Evolutionary conservation across 2,113 vertebrate genomes (phyloP), one percentile per base, ranked within the genome.

Genomic region (Corythornis cristatus): DNA sequence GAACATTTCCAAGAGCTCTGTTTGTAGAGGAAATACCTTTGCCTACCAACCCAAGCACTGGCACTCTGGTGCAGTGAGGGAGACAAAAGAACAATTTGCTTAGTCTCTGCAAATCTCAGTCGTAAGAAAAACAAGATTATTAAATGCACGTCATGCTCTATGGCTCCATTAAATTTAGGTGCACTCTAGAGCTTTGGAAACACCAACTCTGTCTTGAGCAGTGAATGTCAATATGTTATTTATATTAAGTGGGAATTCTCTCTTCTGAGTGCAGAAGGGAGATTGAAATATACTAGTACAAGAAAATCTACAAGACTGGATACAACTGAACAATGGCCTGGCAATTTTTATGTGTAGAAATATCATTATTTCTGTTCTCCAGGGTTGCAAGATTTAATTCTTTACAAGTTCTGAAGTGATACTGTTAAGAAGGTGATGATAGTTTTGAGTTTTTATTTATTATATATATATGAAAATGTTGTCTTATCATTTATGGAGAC

Each of bases 11-110:
- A 73, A 26, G 60, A 46, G 54, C 6, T 84, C 78, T 70, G 29
- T 77, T 90, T 65, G 51, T 31, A 11, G 66, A 53, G 89, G 70
- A 82, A 74, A 78, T 28, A 19, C n/a, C 29, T 78, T 46, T 5
- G 1, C 65, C 54, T 46, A 15, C 60, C 79, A 26, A 1, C 60
- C 14, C 0, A 0, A 46, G 70, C 48, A 50, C 16, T 23, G 6
- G 46, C 22, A 25, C 15, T 0, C 19, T 23, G 75, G 31, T 6
- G 20, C 29, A 62, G 43, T 13, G 45, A 50, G 2, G 5, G 54
- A 76, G 23, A 60, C 40, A 18, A 51, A 81, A 15, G 35, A 56
- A 65, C 15, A 40, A 87, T 20, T 29, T 33, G 25, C 29, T 51
- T 8, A 14, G 14, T 12, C 15, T 74, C 79, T 74, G 35, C 56